phyloP scores from a whole-genome alignment of 2,113 vertebrate species.

The Protobothrops flavoviridis region DNA sequence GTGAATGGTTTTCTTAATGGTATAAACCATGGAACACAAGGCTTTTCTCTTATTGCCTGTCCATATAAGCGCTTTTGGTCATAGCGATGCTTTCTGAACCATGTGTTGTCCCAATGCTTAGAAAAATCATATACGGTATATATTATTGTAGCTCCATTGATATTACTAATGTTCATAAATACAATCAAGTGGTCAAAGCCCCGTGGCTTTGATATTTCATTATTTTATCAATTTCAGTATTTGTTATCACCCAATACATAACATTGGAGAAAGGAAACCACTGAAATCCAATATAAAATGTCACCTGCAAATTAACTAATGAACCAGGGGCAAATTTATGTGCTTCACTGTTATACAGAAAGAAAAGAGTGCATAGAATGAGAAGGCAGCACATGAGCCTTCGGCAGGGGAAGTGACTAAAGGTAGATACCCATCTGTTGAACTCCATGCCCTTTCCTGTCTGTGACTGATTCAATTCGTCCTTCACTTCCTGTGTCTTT shows the following conservation, averaged over 20 bases:
- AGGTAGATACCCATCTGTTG: not conserved
- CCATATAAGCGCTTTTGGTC: not conserved
- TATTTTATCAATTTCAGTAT: not conserved
- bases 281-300: not conserved
- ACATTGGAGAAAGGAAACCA: not conserved
- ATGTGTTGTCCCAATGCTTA: not conserved
- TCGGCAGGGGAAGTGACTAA: slow-evolving; percentile 71
- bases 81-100: not conserved
- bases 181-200: not conserved
- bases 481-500: not conserved
- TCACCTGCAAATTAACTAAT: not conserved
- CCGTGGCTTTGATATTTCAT: not conserved
- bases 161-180: not conserved
- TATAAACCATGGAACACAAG: not conserved
- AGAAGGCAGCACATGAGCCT: slow-evolving; percentile 74
- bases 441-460: not conserved
- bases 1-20: not conserved
- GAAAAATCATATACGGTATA: not conserved
- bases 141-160: not conserved
- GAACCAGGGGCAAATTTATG: not conserved
- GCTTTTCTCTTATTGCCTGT: not conserved
- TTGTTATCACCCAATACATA: not conserved
- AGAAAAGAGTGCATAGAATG: not conserved
- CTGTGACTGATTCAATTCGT: not conserved
- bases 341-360: slow-evolving; percentile 18